phyloP scores from a whole-genome alignment of 2,113 vertebrate genomes.

The Sylvilagus bachmani region DNA sequence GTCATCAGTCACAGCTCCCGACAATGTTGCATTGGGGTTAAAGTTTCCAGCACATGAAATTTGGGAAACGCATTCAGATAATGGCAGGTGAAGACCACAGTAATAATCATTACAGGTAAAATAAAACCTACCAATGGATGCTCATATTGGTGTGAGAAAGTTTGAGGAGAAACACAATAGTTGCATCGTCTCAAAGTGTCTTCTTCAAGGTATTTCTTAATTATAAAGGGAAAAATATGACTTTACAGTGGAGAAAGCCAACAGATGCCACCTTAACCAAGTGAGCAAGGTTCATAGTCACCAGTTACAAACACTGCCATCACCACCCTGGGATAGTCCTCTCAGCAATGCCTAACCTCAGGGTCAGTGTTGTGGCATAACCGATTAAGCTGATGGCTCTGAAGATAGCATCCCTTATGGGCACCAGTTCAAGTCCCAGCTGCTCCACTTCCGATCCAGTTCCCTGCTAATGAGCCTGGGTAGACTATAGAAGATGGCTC shows the following conservation, averaged over 20 bases:
- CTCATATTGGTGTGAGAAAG: neutral
- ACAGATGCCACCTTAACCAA: neutral
- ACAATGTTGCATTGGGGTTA: too few relatives aligned
- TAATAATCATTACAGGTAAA: neutral
- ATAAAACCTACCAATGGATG: neutral
- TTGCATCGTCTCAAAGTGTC: neutral
- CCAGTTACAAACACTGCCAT: neutral
- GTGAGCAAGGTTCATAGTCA: neutral
- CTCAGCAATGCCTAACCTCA: neutral
- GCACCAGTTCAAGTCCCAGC: too few relatives aligned
- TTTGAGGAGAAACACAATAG: neutral
- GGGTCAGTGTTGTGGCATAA: too few relatives aligned
- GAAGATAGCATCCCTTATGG: too few relatives aligned
- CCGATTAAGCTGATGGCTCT: too few relatives aligned
- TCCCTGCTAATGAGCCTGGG: too few relatives aligned
- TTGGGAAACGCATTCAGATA: too few relatives aligned
- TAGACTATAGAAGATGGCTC: too few relatives aligned
- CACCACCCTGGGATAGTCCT: neutral
- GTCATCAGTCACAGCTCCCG: too few relatives aligned
- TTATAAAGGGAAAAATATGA: neutral
- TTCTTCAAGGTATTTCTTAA: slow-evolving; percentile 19
- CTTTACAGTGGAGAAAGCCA: slow-evolving; percentile 1
- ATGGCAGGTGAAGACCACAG: neutral
- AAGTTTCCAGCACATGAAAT: too few relatives aligned
- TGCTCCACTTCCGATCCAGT: too few relatives aligned